phyloP scores from a whole-genome alignment of 2,888 invertebrate genomes.

The Hypomecis atomaria region DNA sequence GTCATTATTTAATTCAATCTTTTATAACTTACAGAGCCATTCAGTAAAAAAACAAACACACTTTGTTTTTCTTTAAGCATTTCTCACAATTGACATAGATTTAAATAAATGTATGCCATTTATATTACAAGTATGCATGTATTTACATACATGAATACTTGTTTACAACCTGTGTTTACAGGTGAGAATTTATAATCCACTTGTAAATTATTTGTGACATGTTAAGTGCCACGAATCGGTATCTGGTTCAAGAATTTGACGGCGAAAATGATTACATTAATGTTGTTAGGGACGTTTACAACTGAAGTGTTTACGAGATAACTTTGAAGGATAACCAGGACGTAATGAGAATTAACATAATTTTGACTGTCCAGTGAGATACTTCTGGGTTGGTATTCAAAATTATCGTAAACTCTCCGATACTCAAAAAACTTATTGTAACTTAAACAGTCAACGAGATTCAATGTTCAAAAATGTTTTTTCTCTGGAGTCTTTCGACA shows the following conservation, averaged over 20 bases:
- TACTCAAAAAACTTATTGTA: too few species aligned
- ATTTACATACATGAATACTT: slow-evolving; percentile 7
- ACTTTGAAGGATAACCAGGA: too few species aligned
- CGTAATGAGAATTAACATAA: too few species aligned
- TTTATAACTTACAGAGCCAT: slow-evolving; percentile 13
- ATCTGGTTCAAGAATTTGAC: slow-evolving; percentile 15
- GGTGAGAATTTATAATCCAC: slow-evolving; percentile 11
- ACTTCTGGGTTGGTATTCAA: too few species aligned
- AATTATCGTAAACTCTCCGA: too few species aligned
- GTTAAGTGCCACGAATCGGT: slow-evolving; percentile 7
- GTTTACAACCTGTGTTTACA: slow-evolving; percentile 18
- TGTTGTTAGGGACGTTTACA: not conserved
- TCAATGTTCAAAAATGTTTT: too few species aligned
- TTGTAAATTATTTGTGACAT: slow-evolving; percentile 20
- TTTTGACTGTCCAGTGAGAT: too few species aligned
- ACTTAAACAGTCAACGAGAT: too few species aligned
- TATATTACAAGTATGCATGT: not conserved
- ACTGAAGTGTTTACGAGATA: too few species aligned
- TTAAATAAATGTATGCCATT: slow-evolving; percentile 8
- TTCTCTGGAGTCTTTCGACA: too few species aligned
- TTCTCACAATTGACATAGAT: slow-evolving; percentile 13
- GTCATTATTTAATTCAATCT: not conserved
- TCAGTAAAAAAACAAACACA: slow-evolving; percentile 5
- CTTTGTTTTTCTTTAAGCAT: slow-evolving; percentile 6
- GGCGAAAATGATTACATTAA: not conserved